phyloP scores from a whole-genome alignment of 2,888 invertebrate genomes.

The Agriopis marginaria region DNA sequence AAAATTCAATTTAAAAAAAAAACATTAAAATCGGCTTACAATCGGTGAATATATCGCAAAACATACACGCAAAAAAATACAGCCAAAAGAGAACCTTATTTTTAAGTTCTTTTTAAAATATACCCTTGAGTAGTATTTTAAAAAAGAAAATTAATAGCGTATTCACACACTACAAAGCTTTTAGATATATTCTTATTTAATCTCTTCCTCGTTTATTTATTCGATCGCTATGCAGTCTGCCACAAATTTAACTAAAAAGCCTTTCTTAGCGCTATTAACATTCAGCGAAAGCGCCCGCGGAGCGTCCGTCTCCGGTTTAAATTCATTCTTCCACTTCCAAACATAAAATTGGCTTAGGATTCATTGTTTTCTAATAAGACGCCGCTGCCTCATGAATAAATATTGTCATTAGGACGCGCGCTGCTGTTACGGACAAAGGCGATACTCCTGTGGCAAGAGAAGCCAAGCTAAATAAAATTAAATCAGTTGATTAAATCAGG shows the following conservation, averaged over 20 bases:
- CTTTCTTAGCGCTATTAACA: constrained; percentile 34
- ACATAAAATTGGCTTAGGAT: constrained; percentile 58
- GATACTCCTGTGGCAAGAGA: not conserved
- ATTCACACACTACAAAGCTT: too few relatives aligned
- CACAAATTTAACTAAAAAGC: constrained; percentile 21
- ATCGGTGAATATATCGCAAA: too few relatives aligned
- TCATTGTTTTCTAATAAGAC: constrained; percentile 61
- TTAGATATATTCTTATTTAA: too few relatives aligned
- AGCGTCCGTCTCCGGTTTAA: constrained; percentile 39
- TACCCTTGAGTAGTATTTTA: too few relatives aligned
- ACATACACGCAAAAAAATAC: too few relatives aligned
- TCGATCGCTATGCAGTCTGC: constrained; percentile 5
- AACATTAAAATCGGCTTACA: too few relatives aligned
- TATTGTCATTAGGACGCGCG: constrained; percentile 59
- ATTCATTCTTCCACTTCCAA: constrained; percentile 48
- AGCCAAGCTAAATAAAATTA: constrained; percentile 1
- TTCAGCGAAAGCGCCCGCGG: constrained; percentile 42
- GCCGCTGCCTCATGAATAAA: constrained; percentile 59
- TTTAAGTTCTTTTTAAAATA: too few relatives aligned
- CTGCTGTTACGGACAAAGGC: not conserved
- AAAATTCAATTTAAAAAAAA: too few relatives aligned
- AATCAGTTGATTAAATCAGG: not conserved
- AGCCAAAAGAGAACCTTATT: too few relatives aligned
- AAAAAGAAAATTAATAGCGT: too few relatives aligned
- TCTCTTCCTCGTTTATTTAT: not conserved